Conservation (phyloP, 2,797 vertebrate species). For the Parauchenoglanis punctatus region DNA sequence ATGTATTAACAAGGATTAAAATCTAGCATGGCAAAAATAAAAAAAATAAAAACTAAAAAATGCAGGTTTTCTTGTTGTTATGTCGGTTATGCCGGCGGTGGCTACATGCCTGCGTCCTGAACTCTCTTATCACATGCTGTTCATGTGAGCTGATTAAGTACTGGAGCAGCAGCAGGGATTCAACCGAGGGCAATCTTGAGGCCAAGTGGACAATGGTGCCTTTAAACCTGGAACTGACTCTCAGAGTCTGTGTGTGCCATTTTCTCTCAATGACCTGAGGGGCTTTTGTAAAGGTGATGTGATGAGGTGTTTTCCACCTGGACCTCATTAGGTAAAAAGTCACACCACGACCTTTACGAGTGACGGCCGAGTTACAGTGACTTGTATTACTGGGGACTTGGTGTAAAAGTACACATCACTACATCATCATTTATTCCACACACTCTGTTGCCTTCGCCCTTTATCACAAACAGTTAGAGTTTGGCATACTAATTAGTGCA, state of each 20-base stretch:
- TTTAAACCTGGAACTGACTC: background rate
- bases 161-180: background rate
- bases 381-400: slow-evolving; percentile 13
- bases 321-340: slow-evolving; percentile 46
- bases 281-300: slow-evolving; percentile 31
- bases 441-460: slow-evolving; percentile 11
- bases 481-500: slow-evolving; percentile 54
- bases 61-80: background rate
- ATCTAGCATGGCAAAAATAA: background rate
- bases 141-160: slow-evolving; percentile 14
- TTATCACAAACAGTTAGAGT: slow-evolving; percentile 73
- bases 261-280: slow-evolving; percentile 31
- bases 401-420: slow-evolving; percentile 30
- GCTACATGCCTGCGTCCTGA: background rate
- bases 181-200: slow-evolving; percentile 27
- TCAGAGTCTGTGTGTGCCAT: slow-evolving; percentile 21
- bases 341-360: slow-evolving; percentile 31
- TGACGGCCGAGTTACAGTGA: slow-evolving; percentile 23
- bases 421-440: slow-evolving; percentile 26
- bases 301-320: slow-evolving; percentile 38
- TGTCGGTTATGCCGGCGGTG: background rate
- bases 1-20: background rate
- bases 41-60: no score
- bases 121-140: background rate
- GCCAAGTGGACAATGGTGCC: background rate